Conservation (phyloP, 2,888 invertebrate genomes). For the Macrophya annulata region DNA sequence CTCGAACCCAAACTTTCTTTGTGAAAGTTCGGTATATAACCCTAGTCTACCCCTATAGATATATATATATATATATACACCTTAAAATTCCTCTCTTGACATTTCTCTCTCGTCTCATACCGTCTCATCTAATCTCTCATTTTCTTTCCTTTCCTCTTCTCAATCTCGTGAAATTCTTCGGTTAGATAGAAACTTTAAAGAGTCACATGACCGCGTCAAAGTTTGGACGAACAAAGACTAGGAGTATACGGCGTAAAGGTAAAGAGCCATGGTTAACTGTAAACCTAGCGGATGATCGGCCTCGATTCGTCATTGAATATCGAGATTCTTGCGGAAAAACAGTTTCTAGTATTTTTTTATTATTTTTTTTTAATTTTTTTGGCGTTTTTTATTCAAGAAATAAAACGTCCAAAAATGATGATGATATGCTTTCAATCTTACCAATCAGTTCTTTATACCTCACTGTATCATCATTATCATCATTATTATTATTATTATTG, state of each 20-base stretch:
- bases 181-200: constrained; percentile 23
- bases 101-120: not conserved
- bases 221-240: constrained; percentile 20
- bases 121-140: not conserved
- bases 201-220: constrained; percentile 35
- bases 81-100: not conserved
- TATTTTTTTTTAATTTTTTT: not conserved
- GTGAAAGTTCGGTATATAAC: constrained; percentile 8
- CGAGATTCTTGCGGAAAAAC: not conserved
- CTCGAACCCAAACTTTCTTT: constrained; percentile 25
- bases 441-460: not conserved
- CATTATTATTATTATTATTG: not conserved
- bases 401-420: not conserved
- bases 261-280: constrained; percentile 17
- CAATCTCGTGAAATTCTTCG: constrained; percentile 30
- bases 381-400: too few relatives aligned
- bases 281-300: constrained; percentile 19
- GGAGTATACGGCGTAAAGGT: not conserved
- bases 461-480: not conserved
- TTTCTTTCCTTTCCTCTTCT: not conserved
- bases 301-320: constrained; percentile 7
- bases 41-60: not conserved
- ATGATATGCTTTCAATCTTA: not conserved
- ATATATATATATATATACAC: not conserved
- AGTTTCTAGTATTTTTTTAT: not conserved